Percentiles rank a stretch among this genome's conserved stretches.
Conservation (phyloP, 2,888 invertebrate species). For the Ditylenchus weischeri region DNA sequence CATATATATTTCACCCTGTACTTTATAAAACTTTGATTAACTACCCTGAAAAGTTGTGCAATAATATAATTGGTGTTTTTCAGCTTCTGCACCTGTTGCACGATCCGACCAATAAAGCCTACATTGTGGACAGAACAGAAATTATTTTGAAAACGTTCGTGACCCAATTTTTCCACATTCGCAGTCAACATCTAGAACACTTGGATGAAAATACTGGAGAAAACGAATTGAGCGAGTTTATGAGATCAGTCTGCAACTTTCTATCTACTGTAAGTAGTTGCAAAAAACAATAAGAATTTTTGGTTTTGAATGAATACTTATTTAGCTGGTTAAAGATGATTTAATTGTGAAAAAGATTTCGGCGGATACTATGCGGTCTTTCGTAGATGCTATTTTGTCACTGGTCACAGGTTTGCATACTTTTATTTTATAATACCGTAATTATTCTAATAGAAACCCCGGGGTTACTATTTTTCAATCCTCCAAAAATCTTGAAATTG, state of each 20-base stretch:
- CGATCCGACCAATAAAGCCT: conserved; percentile 21
- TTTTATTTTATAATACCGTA: too few species aligned
- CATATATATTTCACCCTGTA: too few species aligned
- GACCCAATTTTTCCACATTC: conserved; percentile 37
- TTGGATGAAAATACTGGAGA: conserved; percentile 19
- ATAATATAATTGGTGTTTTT: conserved; percentile 13
- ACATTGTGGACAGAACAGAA: conserved; percentile 30
- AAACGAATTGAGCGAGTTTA: conserved; percentile 31
- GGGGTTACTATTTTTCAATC: too few species aligned
- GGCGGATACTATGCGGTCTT: conserved; percentile 27
- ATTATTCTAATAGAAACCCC: too few species aligned
- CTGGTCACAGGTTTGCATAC: conserved; percentile 20
- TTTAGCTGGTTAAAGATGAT: conserved; percentile 24
- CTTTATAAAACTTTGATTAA: too few species aligned
- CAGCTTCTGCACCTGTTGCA: conserved; percentile 29
- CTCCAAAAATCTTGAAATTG: too few species aligned
- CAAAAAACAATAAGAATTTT: too few species aligned
- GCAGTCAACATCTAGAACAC: conserved; percentile 32
- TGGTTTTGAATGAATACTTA: background rate
- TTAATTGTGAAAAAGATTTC: conserved; percentile 24
- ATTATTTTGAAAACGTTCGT: conserved; percentile 34
- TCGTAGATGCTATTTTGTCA: conserved; percentile 24
- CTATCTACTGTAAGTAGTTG: conserved; percentile 24
- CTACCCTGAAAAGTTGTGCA: background rate
- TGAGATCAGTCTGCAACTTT: conserved; percentile 33